phyloP scores from a whole-genome alignment of 1,140 invertebrate species.

The Vanessa tameamea region DNA sequence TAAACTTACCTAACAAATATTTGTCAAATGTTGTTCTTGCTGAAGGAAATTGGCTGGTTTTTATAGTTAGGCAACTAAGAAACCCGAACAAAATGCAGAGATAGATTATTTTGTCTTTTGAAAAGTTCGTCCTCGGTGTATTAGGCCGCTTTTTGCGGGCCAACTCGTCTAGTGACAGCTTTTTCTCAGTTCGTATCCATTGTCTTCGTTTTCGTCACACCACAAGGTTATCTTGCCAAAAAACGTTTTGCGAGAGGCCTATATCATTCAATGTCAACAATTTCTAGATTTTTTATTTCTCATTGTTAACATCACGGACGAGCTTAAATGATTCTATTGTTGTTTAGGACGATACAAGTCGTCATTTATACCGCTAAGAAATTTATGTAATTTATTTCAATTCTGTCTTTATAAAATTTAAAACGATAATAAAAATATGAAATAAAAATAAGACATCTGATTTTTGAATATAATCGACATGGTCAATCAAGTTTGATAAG shows the following conservation, averaged over 20 bases:
- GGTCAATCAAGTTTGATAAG: too few relatives aligned
- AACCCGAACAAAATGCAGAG: too few relatives aligned
- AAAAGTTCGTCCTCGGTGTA: background rate
- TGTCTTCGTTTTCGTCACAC: slow-evolving; percentile 38
- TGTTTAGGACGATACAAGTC: background rate
- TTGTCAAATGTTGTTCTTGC: background rate
- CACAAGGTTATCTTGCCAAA: slow-evolving; percentile 42
- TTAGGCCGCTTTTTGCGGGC: background rate
- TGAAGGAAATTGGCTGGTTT: too few relatives aligned
- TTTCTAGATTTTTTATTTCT: slow-evolving; percentile 10
- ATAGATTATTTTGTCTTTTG: background rate
- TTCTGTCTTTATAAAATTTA: too few relatives aligned
- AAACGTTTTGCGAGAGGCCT: slow-evolving; percentile 37
- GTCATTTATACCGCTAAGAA: too few relatives aligned
- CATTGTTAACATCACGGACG: background rate
- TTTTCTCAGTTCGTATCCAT: slow-evolving; percentile 23
- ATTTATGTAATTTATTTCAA: too few relatives aligned
- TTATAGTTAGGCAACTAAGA: too few relatives aligned
- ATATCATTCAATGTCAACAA: slow-evolving; percentile 25
- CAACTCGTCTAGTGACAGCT: slow-evolving; percentile 6
- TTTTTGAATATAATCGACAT: too few relatives aligned
- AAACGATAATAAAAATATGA: too few relatives aligned
- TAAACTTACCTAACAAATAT: background rate
- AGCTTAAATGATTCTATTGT: background rate
- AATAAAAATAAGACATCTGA: too few relatives aligned